Evolutionary conservation across 2,113 vertebrate species (phyloP), one percentile per base, ranked within the genome.

Genomic region (Nycticryphes semicollaris): DNA sequence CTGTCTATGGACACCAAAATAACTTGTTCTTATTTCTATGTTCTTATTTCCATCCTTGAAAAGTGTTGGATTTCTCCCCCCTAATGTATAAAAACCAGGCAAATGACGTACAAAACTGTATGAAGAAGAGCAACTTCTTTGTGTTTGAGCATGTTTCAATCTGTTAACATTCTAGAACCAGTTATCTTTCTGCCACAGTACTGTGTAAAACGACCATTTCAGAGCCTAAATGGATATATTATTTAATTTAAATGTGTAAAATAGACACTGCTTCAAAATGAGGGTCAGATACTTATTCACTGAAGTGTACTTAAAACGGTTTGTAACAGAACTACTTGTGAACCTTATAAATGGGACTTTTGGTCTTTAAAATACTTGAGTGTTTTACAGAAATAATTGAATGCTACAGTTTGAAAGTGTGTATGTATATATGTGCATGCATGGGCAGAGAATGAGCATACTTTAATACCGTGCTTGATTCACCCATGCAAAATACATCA

Each of bases 61-160:
- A 89, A 76, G 76, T 54, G 39, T 94, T 93, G 87, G 74, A 67
- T 81, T 96, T 95, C 92, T 93, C 50, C 37, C 84, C 51, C 10
- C 75, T 94, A 95, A 96, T 77, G 77, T 81, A 94, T 84, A 90
- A 94, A 96, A 97, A 90, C 41, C 33, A 84, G 72, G 89, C 33
- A 76, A 70, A 96, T 30, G n/a, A 85, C 94, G 54, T 75, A 56
- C n/a, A 33, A 47, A 20, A 23, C n/a, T 70, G n/a, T 72, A 72
- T 41, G 73, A 69, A 87, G 73, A 69, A 87, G 37, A 86, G 51
- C 23, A 90, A 86, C 50, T 70, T 45, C 62, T 90, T 95, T 64
- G n/a, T 59, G 69, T 41, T 43, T 28, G 54, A 94, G 28, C 3
- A 33, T 54, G 12, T 16, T 84, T 66, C 64, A 78, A 59, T 83